These are phyloP conservation scores for Anoplius nigerrimus DNA, from an alignment of 2,888 invertebrate species.

Conservation along the genomic window DNA sequence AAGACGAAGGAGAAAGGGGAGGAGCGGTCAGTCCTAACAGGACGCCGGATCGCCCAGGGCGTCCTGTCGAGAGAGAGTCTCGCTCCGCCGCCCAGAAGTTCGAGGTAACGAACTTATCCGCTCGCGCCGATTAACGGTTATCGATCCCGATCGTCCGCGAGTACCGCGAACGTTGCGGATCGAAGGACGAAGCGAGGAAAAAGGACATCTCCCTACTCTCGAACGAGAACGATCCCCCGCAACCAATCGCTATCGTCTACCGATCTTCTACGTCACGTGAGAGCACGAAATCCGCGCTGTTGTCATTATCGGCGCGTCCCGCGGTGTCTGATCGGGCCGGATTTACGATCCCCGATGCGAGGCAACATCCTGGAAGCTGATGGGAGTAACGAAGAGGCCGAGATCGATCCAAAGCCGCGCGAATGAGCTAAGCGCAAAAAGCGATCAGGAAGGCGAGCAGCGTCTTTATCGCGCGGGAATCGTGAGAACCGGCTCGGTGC, in stretches of 20 bases:
- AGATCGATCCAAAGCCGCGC: background rate
- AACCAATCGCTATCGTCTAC: background rate
- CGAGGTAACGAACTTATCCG: slow-evolving; percentile 37
- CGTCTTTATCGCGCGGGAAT: slow-evolving; percentile 26
- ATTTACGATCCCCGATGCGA: background rate
- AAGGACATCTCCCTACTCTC: too few species aligned
- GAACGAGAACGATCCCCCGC: too few species aligned
- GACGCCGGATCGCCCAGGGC: slow-evolving; percentile 56
- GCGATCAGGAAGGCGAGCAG: slow-evolving; percentile 10
- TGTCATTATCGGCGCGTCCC: too few species aligned
- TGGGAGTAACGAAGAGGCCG: background rate
- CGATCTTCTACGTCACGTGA: background rate
- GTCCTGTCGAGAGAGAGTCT: slow-evolving; percentile 49
- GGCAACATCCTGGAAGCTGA: background rate
- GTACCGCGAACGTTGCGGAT: too few species aligned
- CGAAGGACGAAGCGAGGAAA: too few species aligned
- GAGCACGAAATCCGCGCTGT: background rate
- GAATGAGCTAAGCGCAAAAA: slow-evolving; percentile 14
- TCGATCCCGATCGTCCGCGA: too few species aligned
- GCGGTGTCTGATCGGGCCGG: background rate
- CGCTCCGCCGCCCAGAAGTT: slow-evolving; percentile 37
- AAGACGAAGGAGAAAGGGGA: slow-evolving; percentile 40
- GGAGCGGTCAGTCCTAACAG: slow-evolving; percentile 49
- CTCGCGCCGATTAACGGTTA: too few species aligned
- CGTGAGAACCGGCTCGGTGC: slow-evolving; percentile 38